Base-by-base conservation (phyloP, 2,113 vertebrate genomes). In the Petroica traversi region DNA sequence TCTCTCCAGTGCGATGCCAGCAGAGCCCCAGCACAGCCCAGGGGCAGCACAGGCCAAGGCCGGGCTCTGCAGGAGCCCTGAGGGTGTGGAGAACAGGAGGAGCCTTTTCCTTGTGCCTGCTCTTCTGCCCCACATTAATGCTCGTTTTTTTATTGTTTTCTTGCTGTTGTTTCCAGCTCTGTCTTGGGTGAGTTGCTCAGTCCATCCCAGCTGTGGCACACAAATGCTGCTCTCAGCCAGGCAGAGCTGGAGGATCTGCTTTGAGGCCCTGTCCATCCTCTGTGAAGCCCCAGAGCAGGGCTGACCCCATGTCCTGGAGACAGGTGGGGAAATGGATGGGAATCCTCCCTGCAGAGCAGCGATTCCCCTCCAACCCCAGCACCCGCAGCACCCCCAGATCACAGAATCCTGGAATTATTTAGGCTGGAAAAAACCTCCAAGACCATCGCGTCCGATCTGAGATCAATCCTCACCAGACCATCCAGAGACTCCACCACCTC, bases 381-480 rank as follows among this genome's bases (percentile, higher is more conserved):
- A 7, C 36, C 45, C 11, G 0, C 15, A 64, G 10, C 54, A 22
- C 45, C 66, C 51, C 34, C 34, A 25, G 51, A 18, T 11, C 51
- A 33, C 22, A 38, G 33, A 43, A 38, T 17, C 46, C 55, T 6
- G 12, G 8, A 2, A 5, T n/a, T 12, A 19, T 6, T 8, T 0
- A 31, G 8, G 25, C 5, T 12, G 8, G 69, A 34, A 26, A 89
- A 40, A 4, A 61, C n/a, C 29, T 8, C n/a, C 10, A 22, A 40
- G 61, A 59, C 2, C n/a, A n/a, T n/a, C 1, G 1, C 34, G 6
- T 4, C 31, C 40, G 46, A 9, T 2, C 54, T 10, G 11, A 19
- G 63, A 9, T 4, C 5, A 2, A 52, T 19, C 23, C 33, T 28
- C 23, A 29, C 17, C 85, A 57, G 58, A 11, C 41, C 33, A 12